Evolutionary conservation across 2,888 invertebrate genomes (phyloP).

Genomic region (Orthonychiurus folsomi): DNA sequence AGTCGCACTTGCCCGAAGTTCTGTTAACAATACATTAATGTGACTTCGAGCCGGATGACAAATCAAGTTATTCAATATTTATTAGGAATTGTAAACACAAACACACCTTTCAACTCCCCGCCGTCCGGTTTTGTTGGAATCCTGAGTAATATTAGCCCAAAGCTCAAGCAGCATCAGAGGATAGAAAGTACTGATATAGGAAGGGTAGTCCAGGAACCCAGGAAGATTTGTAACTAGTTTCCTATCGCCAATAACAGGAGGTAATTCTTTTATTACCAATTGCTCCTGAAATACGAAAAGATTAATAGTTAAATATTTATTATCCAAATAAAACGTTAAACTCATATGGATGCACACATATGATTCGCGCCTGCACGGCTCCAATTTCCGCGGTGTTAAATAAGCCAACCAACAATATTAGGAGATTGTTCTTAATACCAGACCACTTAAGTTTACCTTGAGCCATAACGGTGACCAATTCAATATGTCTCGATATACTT

Average conservation of each 20-base stretch:
- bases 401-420: not conserved
- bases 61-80: no score
- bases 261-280: not conserved
- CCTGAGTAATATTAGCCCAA: constrained; percentile 48
- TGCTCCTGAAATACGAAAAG: not conserved
- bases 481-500: constrained; percentile 52
- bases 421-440: not conserved
- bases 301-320: no score
- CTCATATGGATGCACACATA: no score
- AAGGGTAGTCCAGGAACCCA: constrained; percentile 46
- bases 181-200: constrained; percentile 53
- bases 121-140: constrained; percentile 3
- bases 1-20: constrained; percentile 2
- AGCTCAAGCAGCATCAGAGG: constrained; percentile 56
- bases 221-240: constrained; percentile 8
- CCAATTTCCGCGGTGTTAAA: no score
- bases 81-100: no score
- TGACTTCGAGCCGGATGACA: not conserved
- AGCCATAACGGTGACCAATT: constrained; percentile 61
- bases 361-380: no score
- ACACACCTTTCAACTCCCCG: not conserved
- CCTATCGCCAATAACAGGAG: not conserved
- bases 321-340: no score
- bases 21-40: not conserved
- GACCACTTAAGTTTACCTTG: constrained; percentile 41